Conservation (phyloP, 92 coral and sea anemone species). For the Zoanthus solanderi region DNA sequence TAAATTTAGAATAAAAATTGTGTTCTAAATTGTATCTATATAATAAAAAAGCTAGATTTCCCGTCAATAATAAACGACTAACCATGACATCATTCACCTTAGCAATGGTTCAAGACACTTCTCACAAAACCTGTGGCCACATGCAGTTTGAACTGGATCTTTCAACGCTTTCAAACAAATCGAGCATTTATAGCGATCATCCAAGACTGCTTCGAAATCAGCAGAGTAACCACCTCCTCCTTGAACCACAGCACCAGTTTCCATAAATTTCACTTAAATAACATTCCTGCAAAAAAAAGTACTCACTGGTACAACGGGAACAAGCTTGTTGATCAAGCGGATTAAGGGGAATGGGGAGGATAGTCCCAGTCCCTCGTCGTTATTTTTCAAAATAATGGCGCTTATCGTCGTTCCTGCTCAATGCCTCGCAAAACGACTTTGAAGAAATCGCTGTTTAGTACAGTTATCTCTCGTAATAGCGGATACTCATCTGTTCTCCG, state of each 20-base stretch:
- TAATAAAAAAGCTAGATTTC: neutral
- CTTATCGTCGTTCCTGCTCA: too few species aligned
- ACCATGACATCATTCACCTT: neutral
- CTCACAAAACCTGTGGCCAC: constrained; percentile 34
- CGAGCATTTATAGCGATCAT: constrained; percentile 13
- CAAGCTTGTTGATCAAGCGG: too few species aligned
- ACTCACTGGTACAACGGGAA: too few species aligned
- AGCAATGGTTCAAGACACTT: constrained; percentile 20
- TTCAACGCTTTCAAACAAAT: constrained; percentile 17
- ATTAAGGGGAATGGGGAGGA: too few species aligned
- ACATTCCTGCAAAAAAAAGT: too few species aligned
- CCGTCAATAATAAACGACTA: neutral
- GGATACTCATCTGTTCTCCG: too few species aligned
- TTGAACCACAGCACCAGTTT: neutral
- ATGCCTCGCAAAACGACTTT: too few species aligned
- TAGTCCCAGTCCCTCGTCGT: too few species aligned
- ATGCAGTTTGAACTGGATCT: constrained; percentile 12
- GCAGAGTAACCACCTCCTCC: neutral
- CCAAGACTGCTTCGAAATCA: constrained; percentile 8
- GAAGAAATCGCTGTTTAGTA: too few species aligned
- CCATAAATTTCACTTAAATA: neutral
- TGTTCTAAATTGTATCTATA: neutral
- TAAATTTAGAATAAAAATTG: too few species aligned
- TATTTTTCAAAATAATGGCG: too few species aligned
- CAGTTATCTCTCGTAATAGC: too few species aligned